phyloP scores from a whole-genome alignment of 2,888 invertebrate species.

The Andrena hattorfiana region DNA sequence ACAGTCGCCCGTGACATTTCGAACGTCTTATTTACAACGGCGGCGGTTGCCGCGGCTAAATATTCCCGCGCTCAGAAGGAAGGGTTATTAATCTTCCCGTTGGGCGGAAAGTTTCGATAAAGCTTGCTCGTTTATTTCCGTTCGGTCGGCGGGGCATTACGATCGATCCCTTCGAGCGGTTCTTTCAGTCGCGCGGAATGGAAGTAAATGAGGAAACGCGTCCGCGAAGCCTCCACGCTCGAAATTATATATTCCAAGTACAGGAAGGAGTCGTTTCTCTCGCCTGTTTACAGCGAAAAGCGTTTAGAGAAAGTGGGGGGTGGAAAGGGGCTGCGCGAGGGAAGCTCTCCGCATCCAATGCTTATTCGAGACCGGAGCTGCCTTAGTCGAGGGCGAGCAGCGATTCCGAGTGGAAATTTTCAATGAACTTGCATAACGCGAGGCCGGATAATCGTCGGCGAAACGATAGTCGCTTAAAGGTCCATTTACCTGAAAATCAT shows the following conservation, averaged over 20 bases:
- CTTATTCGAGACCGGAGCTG: conserved; percentile 38
- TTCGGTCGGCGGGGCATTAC: conserved; percentile 20
- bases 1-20: background rate
- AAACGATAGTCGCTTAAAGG: conserved; percentile 39
- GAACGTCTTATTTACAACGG: conserved; percentile 24
- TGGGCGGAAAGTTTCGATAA: conserved; percentile 44
- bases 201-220: conserved; percentile 11
- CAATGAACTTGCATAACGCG: conserved; percentile 57
- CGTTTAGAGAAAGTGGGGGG: conserved; percentile 28
- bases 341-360: conserved; percentile 21
- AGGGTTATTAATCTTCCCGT: conserved; percentile 46
- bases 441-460: conserved; percentile 50
- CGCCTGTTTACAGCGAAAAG: conserved; percentile 34
- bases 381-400: conserved; percentile 12
- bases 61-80: background rate
- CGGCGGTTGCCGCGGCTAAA: conserved; percentile 4
- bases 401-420: conserved; percentile 49
- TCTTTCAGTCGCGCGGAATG: conserved; percentile 19
- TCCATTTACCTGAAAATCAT: conserved; percentile 52
- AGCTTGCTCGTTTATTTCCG: conserved; percentile 52
- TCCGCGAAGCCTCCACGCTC: background rate
- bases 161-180: conserved; percentile 38
- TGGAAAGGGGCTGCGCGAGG: background rate
- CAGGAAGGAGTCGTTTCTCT: background rate
- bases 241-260: conserved; percentile 32